Evolutionary conservation across 1,140 invertebrate species (phyloP), one percentile per base, ranked within the genome.

Genomic region (Calycopis cecrops): DNA sequence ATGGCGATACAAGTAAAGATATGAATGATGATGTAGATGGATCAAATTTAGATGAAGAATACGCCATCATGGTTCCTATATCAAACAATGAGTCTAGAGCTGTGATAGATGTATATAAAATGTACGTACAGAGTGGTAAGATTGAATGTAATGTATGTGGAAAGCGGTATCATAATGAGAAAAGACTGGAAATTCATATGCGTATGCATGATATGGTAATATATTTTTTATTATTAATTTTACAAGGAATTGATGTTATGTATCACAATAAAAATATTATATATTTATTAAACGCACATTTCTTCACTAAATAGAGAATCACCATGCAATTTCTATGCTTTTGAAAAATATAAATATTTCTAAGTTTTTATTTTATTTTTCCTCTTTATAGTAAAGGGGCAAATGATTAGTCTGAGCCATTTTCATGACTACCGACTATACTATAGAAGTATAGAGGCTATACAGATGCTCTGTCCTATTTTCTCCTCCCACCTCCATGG

Each of bases 201-300:
- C 60, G 82, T 18, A 85, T 85, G 82, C 82, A 85, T 73, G 77
- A 82, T 66, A 75, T 63, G 65, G 82, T 85, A 69, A 55, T 42
- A 54, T 50, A 37, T 12, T 14, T 34, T 16, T 10, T 34, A 49
- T 34, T 14, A 4, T 17, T 47, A 7, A 11, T 7, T 48, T 11
- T n/a, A n/a, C n/a, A n/a, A n/a, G n/a, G n/a, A n/a, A n/a, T n/a
- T n/a, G n/a, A n/a, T n/a, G n/a, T n/a, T n/a, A n/a, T n/a, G n/a
- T n/a, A n/a, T n/a, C n/a, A n/a, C n/a, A n/a, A n/a, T n/a, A n/a
- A n/a, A n/a, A n/a, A n/a, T n/a, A n/a, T n/a, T n/a, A n/a, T n/a
- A n/a, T n/a, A n/a, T n/a, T n/a, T n/a, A n/a, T n/a, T n/a, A n/a
- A n/a, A n/a, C n/a, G n/a, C n/a, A n/a, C n/a, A n/a, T n/a, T n/a